A percentile compares a stretch with the other conserved stretches of the same genome.
Evolutionary conservation across 1,140 invertebrate genomes (phyloP).

Genomic region (Trachymyrmex septentrionalis): DNA sequence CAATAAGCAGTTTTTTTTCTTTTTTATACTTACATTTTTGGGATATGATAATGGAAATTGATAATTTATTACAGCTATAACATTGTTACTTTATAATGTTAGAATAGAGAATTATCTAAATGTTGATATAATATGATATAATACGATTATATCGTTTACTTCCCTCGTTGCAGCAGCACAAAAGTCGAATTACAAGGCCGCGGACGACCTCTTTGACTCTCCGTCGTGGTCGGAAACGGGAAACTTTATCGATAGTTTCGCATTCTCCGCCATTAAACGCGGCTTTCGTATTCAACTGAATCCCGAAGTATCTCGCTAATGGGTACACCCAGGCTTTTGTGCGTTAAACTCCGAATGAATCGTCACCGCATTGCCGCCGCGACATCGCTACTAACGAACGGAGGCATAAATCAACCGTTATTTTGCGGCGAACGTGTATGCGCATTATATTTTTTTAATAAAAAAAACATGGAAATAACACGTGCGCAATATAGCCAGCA

Average conservation of each 20-base stretch:
- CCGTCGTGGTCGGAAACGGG: conserved; percentile 45
- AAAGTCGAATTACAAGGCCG: conserved; percentile 48
- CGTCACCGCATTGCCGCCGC: conserved; percentile 20
- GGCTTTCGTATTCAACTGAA: conserved; percentile 60
- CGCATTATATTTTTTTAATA: conserved; percentile 20
- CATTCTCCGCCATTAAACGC: conserved; percentile 58
- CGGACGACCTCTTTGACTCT: conserved; percentile 43
- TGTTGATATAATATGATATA: conserved; percentile 1
- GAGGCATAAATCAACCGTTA: conserved; percentile 21
- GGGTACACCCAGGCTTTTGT: conserved; percentile 54
- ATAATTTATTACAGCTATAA: not conserved
- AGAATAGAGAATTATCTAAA: conserved; percentile 27
- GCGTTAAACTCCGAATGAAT: conserved; percentile 54
- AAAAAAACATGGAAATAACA: conserved; percentile 32
- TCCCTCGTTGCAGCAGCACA: not conserved
- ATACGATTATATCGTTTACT: conserved; percentile 28
- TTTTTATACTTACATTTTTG: not conserved
- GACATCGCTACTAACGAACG: conserved; percentile 23
- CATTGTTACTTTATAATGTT: not conserved
- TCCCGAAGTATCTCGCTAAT: conserved; percentile 60
- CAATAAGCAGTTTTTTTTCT: not conserved
- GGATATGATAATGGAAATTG: not conserved
- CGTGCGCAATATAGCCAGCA: not conserved
- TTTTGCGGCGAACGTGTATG: not conserved
- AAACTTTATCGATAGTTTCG: conserved; percentile 63